Evolutionary conservation across 2,888 invertebrate genomes (phyloP).

Genomic region (Drymonia ruficornis): DNA sequence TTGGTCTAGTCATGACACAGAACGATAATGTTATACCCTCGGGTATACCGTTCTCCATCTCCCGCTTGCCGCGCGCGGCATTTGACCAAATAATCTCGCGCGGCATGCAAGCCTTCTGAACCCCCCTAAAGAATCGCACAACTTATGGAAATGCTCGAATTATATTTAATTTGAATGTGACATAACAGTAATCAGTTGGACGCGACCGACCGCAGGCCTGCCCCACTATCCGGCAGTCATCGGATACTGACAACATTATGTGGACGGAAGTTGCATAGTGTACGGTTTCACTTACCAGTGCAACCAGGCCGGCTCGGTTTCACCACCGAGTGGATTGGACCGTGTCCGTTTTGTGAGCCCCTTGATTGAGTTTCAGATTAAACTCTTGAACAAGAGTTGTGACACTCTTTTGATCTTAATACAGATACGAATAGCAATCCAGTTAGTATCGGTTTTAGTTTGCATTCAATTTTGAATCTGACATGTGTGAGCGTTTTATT

Average conservation of each 20-base stretch:
- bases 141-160: constrained; percentile 13
- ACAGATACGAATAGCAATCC: constrained; percentile 18
- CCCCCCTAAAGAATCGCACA: constrained; percentile 1
- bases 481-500: constrained; percentile 5
- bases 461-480: constrained; percentile 11
- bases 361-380: constrained; percentile 77
- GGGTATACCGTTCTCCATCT: too few species aligned
- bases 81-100: too few species aligned
- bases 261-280: constrained; percentile 78
- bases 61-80: too few species aligned
- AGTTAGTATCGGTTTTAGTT: constrained; percentile 18
- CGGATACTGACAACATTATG: constrained; percentile 69
- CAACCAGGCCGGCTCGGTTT: constrained; percentile 69
- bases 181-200: constrained; percentile 49
- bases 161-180: constrained; percentile 35
- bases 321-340: constrained; percentile 61
- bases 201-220: constrained; percentile 58
- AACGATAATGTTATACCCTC: too few species aligned
- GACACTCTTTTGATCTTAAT: constrained; percentile 45
- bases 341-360: constrained; percentile 68
- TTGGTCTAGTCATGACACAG: too few species aligned
- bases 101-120: too few species aligned
- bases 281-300: constrained; percentile 74
- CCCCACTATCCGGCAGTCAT: constrained; percentile 54
- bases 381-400: constrained; percentile 41